These are phyloP conservation scores for Molossus molossus DNA, from an alignment of 2,797 vertebrate species.

Conservation along the genomic window DNA sequence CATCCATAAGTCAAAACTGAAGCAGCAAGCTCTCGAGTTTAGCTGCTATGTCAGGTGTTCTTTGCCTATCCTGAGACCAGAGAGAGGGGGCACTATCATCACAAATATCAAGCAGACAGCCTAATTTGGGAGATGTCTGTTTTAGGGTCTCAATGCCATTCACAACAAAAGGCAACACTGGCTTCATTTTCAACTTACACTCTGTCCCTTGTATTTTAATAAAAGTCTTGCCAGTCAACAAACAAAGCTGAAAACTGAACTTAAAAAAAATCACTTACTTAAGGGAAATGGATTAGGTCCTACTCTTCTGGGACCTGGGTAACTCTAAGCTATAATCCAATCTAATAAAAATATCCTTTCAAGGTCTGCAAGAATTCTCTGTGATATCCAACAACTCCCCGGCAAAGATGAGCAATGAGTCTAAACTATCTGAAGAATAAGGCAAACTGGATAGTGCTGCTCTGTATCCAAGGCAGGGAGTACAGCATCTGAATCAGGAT, in stretches of 20 bases:
- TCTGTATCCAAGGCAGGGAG: slow-evolving; percentile 42
- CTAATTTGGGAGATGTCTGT: neutral
- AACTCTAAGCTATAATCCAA: slow-evolving; percentile 64
- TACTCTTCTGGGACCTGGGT: slow-evolving; percentile 80
- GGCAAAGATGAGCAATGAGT: slow-evolving; percentile 54
- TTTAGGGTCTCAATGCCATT: slow-evolving; percentile 71
- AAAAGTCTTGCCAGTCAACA: slow-evolving; percentile 58
- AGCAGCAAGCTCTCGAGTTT: slow-evolving; percentile 64
- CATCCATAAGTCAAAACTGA: slow-evolving; percentile 65
- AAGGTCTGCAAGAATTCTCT: slow-evolving; percentile 62
- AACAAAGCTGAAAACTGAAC: slow-evolving; percentile 71
- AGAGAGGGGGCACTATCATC: neutral
- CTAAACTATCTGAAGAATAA: slow-evolving; percentile 71
- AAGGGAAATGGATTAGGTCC: slow-evolving; percentile 74
- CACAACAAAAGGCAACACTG: slow-evolving; percentile 50
- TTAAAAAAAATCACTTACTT: slow-evolving; percentile 77
- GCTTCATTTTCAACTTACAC: slow-evolving; percentile 68
- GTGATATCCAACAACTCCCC: slow-evolving; percentile 75
- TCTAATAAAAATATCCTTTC: slow-evolving; percentile 80
- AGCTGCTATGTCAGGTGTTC: neutral
- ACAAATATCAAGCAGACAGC: slow-evolving; percentile 56
- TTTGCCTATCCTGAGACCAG: slow-evolving; percentile 30
- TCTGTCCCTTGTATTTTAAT: slow-evolving; percentile 42
- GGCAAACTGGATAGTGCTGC: slow-evolving; percentile 52
- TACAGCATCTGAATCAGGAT: slow-evolving; percentile 72